Base-by-base conservation (phyloP, 2,888 invertebrate genomes). In the Congeria kusceri region DNA sequence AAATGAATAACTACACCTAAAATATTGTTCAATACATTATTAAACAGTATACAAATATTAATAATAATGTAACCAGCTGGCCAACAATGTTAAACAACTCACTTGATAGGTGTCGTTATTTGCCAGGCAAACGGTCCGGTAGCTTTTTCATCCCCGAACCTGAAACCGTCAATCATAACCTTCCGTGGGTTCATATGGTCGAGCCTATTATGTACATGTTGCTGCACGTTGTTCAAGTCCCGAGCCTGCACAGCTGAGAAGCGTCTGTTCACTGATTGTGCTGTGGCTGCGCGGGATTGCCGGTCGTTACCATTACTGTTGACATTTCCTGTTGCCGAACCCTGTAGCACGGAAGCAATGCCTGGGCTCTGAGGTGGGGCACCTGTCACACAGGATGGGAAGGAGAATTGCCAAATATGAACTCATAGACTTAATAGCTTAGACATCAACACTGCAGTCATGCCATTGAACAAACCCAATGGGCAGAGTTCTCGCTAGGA, bases 111-210 rank as follows among this genome's bases (percentile, higher is more conserved):
- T 18, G 88, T 85, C 2, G 89, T 87, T 29, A 91, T 89, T 76
- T 91, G 90, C 90, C 90, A 90, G n/a, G 90, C 88, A 84, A 87
- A 91, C 0, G 91, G 90, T n/a, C 90, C 90, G 49, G 85, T 87
- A 3, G 85, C 79, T n/a, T 83, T 83, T 47, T 90, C 89, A 61
- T 90, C 89, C 0, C 88, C 87, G 20, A 87, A 80, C 59, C 86
- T 77, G 64, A 91, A 91, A 7, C 91, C 91, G 74, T 91, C 91
- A 18, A 91, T 90, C 46, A 85, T 85, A 18, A 91, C 88, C 68
- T 86, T 88, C 46, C 82, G 70, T 23, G 90, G 89, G 57, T 86
- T 83, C n/a, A 88, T 73, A 46, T 88, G 84, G 47, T 87, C 85
- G 46, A 89, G 77, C n/a, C 87, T 77, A 28, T 84, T 84, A 32